Base-by-base conservation (phyloP, 2,113 vertebrate species). In the Phaethornis superciliosus region DNA sequence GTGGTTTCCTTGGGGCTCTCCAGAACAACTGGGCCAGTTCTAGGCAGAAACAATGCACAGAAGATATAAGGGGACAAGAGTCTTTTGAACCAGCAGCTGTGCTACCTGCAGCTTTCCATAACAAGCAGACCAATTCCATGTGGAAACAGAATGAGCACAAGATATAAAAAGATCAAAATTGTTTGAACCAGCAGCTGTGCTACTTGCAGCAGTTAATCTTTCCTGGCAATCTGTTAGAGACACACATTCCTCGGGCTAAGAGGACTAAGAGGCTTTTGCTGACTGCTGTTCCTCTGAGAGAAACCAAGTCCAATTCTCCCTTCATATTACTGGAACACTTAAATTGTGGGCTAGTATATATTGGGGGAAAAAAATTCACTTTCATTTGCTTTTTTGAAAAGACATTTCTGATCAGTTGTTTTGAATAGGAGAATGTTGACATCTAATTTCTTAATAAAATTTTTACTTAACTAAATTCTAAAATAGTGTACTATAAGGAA, bases 181-280 rank as follows among this genome's bases (percentile, higher is more conserved):
- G 93, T 97, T 96, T 96, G 96, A 97, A 98, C 92, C 92, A 97
- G 96, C 96, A 97, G 96, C 96, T 98, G 96, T 86, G 95, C 87
- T 96, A 97, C 95, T 96, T 95, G 90, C 90, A 97, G 96, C 97
- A 95, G 95, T 97, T 97, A 97, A 97, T 98, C 97, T 98, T 97
- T 94, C 91, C 91, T 94, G 93, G 96, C 97, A 98, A 96, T 97
- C 96, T 97, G 96, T 92, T 96, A 95, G 95, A 97, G 88, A 97
- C 71, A 71, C 69, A 71, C 85, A 93, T 96, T 98, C 97, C 96
- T 97, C 94, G 89, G 95, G 96, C 94, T 90, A 96, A 95, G 89
- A 95, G 76, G 82, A 95, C 94, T 93, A 93, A 94, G 92, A 96
- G 81, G 65, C 89, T 95, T 97, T 96, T 97, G 97, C 98, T 98